Evolutionary conservation across 1,140 invertebrate species (phyloP), one percentile per base, ranked within the genome.

Genomic region (Rhynchophorus ferrugineus): DNA sequence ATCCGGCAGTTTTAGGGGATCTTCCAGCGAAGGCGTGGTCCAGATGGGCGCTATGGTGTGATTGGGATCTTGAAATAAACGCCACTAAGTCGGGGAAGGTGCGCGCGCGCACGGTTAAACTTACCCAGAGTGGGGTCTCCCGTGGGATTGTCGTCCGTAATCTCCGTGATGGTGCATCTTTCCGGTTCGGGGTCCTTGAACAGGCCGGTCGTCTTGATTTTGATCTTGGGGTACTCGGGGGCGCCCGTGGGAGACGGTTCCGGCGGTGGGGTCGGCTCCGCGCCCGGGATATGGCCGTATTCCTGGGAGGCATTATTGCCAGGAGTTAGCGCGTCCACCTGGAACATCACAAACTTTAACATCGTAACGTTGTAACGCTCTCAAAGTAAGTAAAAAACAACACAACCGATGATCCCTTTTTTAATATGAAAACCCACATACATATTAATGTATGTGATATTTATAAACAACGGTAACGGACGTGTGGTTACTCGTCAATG

Each of bases 151-250:
- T 65, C 63, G 51, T 65, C 63, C 0, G 61, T 65, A 29, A 67
- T 67, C 54, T 67, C 65, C 7, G 63, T 67, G 18, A 67, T 65
- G 33, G 63, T 65, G 21, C 51, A 54, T 3, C 51, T 29, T 3
- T 20, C 3, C 2, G 54, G 49, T 16, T 63, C 20, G 1, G 65
- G 52, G 49, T 67, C 65, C 49, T 66, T 66, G 2, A 67, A 58
- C 33, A 67, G 49, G 24, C 65, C 65, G 2, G 64, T 66, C 6
- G 64, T 65, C 44, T 66, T 67, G 11, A 67, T 66, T 29, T 64
- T 53, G 17, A 67, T 66, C 36, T 67, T 67, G n/a, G 65, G 65
- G 53, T 61, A 67, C 14, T 64, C 62, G 3, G 55, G 37, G 2
- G 58, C 34, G 1, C 55, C 45, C 14, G 58, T 57, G 2, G 59